These are phyloP conservation scores for Mus minutoides DNA, from an alignment of 2,797 vertebrate species.

Conservation along the genomic window DNA sequence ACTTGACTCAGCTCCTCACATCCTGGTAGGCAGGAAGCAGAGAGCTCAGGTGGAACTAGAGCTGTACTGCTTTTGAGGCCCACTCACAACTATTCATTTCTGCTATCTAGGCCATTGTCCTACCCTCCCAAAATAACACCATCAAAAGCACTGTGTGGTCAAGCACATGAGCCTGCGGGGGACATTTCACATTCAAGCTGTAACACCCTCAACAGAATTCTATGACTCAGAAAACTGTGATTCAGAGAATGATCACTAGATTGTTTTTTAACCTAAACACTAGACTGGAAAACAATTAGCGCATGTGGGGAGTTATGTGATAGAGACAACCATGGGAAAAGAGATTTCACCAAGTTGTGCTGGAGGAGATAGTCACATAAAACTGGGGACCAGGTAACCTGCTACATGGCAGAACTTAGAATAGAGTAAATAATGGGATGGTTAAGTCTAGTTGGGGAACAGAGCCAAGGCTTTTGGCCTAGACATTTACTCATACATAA, in stretches of 20 bases:
- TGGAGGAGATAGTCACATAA: too few relatives aligned
- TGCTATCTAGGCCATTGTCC: background rate
- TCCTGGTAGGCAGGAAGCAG: background rate
- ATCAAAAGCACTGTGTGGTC: background rate
- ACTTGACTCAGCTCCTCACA: background rate
- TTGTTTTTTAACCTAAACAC: conserved; percentile 6
- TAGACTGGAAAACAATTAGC: background rate
- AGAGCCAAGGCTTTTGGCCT: background rate
- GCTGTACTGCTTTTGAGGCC: background rate
- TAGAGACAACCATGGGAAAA: too few relatives aligned
- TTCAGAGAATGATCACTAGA: background rate
- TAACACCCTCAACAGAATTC: background rate
- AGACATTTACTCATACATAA: background rate
- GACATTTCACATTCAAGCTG: background rate
- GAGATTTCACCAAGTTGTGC: too few relatives aligned
- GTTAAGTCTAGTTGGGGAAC: background rate
- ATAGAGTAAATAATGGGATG: background rate
- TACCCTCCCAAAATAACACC: background rate
- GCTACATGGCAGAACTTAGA: background rate
- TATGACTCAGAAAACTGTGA: background rate
- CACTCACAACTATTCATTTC: background rate
- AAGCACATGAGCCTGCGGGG: background rate
- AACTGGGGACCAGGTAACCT: too few relatives aligned
- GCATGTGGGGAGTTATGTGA: too few relatives aligned
- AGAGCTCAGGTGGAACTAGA: background rate